phyloP scores from a whole-genome alignment of 2,113 vertebrate species.

The Pelmatolapia mariae region DNA sequence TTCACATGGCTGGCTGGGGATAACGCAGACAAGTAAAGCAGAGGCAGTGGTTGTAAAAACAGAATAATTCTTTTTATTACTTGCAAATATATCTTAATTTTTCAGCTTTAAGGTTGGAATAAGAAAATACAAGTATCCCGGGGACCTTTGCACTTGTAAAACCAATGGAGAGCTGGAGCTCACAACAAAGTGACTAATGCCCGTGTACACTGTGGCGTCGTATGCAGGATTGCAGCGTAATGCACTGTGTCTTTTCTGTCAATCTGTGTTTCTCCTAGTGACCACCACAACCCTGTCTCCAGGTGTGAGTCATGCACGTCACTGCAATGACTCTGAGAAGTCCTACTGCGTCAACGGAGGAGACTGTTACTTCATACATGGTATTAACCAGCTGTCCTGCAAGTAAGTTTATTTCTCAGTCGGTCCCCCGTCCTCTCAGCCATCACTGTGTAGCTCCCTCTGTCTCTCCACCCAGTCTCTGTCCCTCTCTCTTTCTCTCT shows the following conservation, averaged over 20 bases:
- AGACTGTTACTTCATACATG: constrained; percentile 98
- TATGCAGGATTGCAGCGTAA: not conserved
- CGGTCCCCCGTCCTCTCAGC: not conserved
- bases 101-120: not conserved
- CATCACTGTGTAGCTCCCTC: constrained; percentile 3
- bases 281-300: constrained; percentile 83
- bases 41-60: not conserved
- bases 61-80: not conserved
- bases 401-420: constrained; percentile 81
- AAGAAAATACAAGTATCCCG: not conserved
- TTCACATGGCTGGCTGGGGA: not conserved
- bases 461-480: constrained; percentile 22
- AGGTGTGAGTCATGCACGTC: constrained; percentile 87
- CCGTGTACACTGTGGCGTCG: not conserved
- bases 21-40: not conserved
- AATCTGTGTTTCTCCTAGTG: constrained; percentile 3
- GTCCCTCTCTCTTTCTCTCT: constrained; percentile 3
- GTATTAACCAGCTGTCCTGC: constrained; percentile 97
- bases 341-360: constrained; percentile 94
- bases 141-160: not conserved
- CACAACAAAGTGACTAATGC: not conserved
- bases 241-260: not conserved
- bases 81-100: not conserved
- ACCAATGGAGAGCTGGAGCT: not conserved
- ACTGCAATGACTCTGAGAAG: constrained; percentile 95